phyloP scores from a whole-genome alignment of 2,888 invertebrate genomes.

The Dasysyrphus albostriatus region DNA sequence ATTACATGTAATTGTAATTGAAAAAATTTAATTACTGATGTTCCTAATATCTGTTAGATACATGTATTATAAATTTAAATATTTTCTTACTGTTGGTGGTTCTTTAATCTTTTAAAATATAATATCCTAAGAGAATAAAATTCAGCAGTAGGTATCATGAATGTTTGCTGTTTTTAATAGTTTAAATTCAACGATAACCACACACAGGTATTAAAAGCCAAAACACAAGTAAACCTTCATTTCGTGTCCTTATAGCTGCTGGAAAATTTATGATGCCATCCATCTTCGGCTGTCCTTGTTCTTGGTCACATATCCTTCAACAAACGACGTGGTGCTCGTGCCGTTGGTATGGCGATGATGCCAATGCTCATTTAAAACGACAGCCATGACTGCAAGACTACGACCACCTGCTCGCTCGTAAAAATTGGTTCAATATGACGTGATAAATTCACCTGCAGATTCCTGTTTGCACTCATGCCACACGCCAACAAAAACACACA shows the following conservation, averaged over 20 bases:
- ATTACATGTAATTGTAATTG: no score
- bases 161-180: background rate
- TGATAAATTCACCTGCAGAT: constrained; percentile 55
- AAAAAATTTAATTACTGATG: no score
- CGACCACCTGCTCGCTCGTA: constrained; percentile 28
- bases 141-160: background rate
- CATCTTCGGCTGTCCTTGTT: constrained; percentile 45
- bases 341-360: constrained; percentile 17
- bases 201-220: constrained; percentile 1
- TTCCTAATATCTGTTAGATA: no score
- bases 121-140: background rate
- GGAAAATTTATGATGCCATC: constrained; percentile 38
- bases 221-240: constrained; percentile 9
- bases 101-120: background rate
- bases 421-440: constrained; percentile 40
- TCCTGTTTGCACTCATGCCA: constrained; percentile 31
- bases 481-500: constrained; percentile 22
- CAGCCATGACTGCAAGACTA: constrained; percentile 24
- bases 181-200: constrained; percentile 16
- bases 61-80: no score
- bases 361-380: constrained; percentile 34
- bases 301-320: constrained; percentile 50
- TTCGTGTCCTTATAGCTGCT: constrained; percentile 18
- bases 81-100: no score
- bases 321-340: background rate